Percentiles rank a stretch among this genome's conserved stretches.
These are phyloP conservation scores for Chymomyza costata DNA, from an alignment of 1,140 invertebrate genomes.

Conservation along the genomic window DNA sequence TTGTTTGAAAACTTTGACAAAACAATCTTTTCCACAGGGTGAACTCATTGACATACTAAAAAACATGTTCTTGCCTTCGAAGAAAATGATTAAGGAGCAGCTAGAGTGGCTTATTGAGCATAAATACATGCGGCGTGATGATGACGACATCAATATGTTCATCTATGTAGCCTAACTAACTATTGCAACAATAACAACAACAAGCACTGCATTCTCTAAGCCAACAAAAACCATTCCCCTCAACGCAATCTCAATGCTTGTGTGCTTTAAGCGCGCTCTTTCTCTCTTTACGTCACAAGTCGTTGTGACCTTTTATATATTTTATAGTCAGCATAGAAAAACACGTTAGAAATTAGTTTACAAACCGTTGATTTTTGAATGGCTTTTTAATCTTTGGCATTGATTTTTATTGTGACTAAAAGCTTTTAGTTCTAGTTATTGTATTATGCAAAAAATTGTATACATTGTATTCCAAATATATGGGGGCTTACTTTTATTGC, in stretches of 20 bases:
- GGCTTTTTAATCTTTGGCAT: no score
- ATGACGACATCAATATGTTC: conserved; percentile 98
- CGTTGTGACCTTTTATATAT: conserved; percentile 4
- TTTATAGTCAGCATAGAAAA: no score
- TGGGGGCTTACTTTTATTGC: no score
- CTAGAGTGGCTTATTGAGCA: conserved; percentile 99
- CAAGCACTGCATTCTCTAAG: no score
- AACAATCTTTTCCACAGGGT: conserved; percentile 79
- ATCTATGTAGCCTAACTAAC: conserved; percentile 93
- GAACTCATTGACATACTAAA: conserved; percentile 98
- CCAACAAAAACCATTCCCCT: no score
- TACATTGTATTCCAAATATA: no score
- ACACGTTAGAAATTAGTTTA: no score
- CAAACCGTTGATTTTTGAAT: no score
- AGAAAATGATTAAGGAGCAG: conserved; percentile 99
- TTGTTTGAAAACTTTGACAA: conserved; percentile 16
- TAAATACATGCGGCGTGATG: conserved; percentile 97
- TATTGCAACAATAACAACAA: conserved; percentile 18
- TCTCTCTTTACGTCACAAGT: conserved; percentile 7
- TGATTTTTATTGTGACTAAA: no score
- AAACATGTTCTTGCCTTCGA: conserved; percentile 99
- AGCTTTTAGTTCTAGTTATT: no score
- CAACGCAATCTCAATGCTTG: conserved; percentile 14
- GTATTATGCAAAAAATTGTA: no score
- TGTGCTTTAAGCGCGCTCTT: conserved; percentile 19